These are phyloP conservation scores for Collichthys lucidus DNA, from an alignment of 2,113 vertebrate species.

Conservation along the genomic window DNA sequence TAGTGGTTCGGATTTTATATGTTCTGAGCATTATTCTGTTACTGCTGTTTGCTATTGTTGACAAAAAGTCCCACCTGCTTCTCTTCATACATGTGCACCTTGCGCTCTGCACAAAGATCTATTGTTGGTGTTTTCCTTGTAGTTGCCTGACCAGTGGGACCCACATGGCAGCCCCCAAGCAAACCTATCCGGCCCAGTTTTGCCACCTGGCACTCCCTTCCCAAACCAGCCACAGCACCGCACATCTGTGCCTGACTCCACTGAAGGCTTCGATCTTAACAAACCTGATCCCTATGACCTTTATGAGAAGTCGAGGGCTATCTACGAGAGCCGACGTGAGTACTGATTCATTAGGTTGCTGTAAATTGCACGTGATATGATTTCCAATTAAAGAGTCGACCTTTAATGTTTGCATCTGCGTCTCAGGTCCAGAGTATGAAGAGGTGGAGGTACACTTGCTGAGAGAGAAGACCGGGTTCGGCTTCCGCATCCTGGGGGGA, in stretches of 20 bases:
- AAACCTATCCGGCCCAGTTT: slow-evolving; percentile 88
- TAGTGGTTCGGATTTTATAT: neutral
- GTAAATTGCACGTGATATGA: neutral
- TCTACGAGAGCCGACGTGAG: slow-evolving; percentile 98
- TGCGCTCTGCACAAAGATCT: neutral
- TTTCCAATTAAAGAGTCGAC: neutral
- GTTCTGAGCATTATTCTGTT: neutral
- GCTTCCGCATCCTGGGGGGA: slow-evolving; percentile 98
- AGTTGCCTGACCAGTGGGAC: slow-evolving; percentile 95
- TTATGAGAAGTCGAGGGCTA: slow-evolving; percentile 98
- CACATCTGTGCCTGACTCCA: slow-evolving; percentile 94
- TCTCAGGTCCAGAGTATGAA: slow-evolving; percentile 93
- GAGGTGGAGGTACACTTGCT: slow-evolving; percentile 97
- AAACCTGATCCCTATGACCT: slow-evolving; percentile 99
- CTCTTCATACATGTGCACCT: no score
- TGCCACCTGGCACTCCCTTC: slow-evolving; percentile 90
- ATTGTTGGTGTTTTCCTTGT: slow-evolving; percentile 44
- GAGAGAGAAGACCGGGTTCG: slow-evolving; percentile 98
- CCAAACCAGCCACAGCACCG: slow-evolving; percentile 90
- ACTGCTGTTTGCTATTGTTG: neutral
- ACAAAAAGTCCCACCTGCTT: neutral
- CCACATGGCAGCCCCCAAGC: slow-evolving; percentile 96
- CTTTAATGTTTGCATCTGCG: neutral
- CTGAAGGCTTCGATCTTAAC: slow-evolving; percentile 95
- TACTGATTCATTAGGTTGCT: neutral